Evolutionary conservation across 2,797 vertebrate genomes (phyloP).

Genomic region (Tachyglossus aculeatus): DNA sequence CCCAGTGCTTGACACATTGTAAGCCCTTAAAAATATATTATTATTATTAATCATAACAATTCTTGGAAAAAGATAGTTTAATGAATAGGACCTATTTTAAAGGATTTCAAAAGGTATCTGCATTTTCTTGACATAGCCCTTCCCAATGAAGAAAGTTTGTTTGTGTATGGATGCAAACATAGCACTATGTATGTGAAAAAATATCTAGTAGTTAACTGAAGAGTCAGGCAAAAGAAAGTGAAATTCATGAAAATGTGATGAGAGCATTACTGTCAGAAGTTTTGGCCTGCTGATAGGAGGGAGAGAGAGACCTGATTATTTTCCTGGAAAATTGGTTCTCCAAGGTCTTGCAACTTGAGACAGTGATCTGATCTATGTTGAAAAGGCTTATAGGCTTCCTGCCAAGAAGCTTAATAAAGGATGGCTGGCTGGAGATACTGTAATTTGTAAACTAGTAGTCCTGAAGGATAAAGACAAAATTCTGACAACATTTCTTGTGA

Average conservation of each 20-base stretch:
- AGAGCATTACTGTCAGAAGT: background rate
- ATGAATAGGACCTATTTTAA: no score
- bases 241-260: background rate
- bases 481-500: background rate
- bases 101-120: no score
- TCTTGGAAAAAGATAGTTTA: no score
- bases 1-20: no score
- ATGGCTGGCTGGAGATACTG: background rate
- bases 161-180: no score
- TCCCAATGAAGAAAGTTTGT: no score
- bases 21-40: no score
- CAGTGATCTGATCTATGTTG: background rate
- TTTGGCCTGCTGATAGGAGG: slow-evolving; percentile 1
- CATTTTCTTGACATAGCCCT: no score
- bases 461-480: slow-evolving; percentile 8
- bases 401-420: background rate
- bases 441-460: slow-evolving; percentile 3
- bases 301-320: background rate
- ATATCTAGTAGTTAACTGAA: no score
- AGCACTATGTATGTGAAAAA: no score
- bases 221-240: background rate
- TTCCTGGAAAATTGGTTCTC: slow-evolving; percentile 6
- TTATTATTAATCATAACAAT: no score
- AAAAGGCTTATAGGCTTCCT: slow-evolving; percentile 27
- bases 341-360: slow-evolving; percentile 23